Conservation (phyloP, 2,113 vertebrate genomes). For the Emydura subglobosa region DNA sequence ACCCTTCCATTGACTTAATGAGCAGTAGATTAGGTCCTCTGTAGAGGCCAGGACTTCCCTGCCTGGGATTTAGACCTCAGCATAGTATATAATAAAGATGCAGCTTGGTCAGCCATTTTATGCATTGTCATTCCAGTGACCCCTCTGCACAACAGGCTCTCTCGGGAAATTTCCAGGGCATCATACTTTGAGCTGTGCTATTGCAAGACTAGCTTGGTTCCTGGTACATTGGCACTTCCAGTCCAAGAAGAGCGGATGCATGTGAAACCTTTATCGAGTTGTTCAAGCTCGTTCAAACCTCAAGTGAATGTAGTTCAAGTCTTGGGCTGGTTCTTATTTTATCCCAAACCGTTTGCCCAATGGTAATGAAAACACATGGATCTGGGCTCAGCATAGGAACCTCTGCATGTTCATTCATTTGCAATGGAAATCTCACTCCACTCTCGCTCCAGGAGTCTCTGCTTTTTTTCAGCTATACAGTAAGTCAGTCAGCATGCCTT, state of each 20-base stretch:
- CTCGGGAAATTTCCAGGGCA: neutral
- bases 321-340: neutral
- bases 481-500: neutral
- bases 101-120: neutral
- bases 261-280: neutral
- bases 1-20: neutral
- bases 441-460: rapidly evolving
- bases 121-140: neutral
- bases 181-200: neutral
- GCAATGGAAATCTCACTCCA: rapidly evolving
- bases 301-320: slow-evolving; percentile 1
- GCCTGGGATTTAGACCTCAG: neutral
- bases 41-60: neutral
- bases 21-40: neutral
- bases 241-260: slow-evolving; percentile 24
- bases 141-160: neutral
- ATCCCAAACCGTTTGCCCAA: neutral
- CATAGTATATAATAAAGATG: neutral
- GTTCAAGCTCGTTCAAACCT: neutral
- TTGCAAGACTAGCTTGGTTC: neutral
- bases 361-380: neutral
- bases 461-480: neutral
- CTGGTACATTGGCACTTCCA: neutral
- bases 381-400: neutral
- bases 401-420: neutral